Evolutionary conservation across 2,797 vertebrate genomes (phyloP), one percentile per base, ranked within the genome.

Genomic region (Fistularia commersonii): DNA sequence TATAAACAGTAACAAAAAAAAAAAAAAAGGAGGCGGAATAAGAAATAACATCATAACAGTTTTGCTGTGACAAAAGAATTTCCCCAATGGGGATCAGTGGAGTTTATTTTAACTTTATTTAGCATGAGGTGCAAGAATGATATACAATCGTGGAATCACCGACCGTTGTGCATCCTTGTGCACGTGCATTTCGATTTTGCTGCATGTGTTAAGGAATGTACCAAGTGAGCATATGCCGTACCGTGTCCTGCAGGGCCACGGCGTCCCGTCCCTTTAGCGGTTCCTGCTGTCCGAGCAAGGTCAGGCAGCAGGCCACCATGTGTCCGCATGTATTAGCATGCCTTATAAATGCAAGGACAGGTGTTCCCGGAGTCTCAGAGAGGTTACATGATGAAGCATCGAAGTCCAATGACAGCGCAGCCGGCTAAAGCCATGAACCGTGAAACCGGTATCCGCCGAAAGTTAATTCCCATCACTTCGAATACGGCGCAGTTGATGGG

Each of bases 301-400:
- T 86, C 84, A 84, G 63, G 74, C 83, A 74, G 78, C 66, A 64
- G 80, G 73, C 72, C 76, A 58, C 83, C 82, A 82, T 86, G 88
- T 85, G 78, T 79, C 76, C 47, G 79, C 87, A 89, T 88, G 77
- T 64, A 89, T 91, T 88, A 86, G 78, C 87, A 89, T 88, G 82
- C 73, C 54, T 79, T 82, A 86, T 81, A 81, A 83, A 80, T n/a
- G 33, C 67, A 59, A 61, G 79, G 88, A 81, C 72, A 81, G 86
- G 81, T 89, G 87, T 85, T 81, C 72, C 54, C 72, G 53, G 73
- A 66, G 67, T 83, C 77, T 82, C 66, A 53, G 69, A 80, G 76
- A 83, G 83, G 82, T 80, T 81, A 77, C 69, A 76, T 69, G 74
- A 79, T 51, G 47, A 80, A 67, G 67, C 81, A 66, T 81, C 78